Base-by-base conservation (phyloP, 2,797 vertebrate species). In the Sebastes elongatus region DNA sequence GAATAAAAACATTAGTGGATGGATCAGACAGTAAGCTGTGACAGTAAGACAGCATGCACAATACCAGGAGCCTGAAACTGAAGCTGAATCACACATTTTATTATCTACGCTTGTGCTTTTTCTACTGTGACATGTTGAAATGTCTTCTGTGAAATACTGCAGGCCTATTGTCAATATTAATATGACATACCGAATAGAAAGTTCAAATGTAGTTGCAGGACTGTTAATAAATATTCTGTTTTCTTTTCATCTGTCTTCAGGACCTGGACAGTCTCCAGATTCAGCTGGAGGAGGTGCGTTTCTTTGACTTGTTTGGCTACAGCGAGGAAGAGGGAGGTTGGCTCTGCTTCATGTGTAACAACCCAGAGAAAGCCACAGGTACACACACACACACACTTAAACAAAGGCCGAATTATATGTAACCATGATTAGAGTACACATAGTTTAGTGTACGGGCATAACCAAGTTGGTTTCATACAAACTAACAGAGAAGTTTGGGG, bases 271-370 rank as follows among this genome's bases (percentile, higher is more conserved):
- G 94, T 6, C 89, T 98, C 53, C 97, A 97, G 94, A 91, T 94
- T 87, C 97, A 98, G 87, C 96, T 99, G 91, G 96, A 98, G 88
- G 97, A 99, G 82, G 98, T 97, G 83, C 97, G 97, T 66, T 99
- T 99, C 96, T 99, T 99, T 33, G 97, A 99, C 79, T 93, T 99
- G 22, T 99, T 99, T 33, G 97, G 97, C 88, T 99, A 97, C 96
- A 98, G 96, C 0, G 96, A 98, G 89, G 95, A 97, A 80, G 94
- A 96, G 1, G 95, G 94, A 46, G 86, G 93, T 0, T 99, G 98
- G 98, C 97, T 97, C 11, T 99, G 98, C 90, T 99, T 98, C 94
- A 99, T 99, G 98, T 99, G 98, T 82, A 99, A 98, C 93, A 97
- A 99, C 92, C 98, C 98, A 0, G 98, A 99, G 80, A 98, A 96